Conservation (phyloP, 2,888 invertebrate genomes). For the Polyploca ridens region DNA sequence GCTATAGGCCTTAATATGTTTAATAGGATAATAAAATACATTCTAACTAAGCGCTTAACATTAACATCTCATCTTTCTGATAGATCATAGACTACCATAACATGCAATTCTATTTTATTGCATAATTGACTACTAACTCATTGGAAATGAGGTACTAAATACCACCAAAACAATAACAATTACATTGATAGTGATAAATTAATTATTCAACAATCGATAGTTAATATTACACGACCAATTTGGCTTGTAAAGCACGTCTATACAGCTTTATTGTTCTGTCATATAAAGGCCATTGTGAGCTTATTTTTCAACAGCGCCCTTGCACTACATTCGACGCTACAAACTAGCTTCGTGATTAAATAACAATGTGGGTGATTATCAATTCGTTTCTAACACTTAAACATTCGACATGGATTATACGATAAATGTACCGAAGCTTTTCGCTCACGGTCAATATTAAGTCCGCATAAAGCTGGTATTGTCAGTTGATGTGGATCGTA, state of each 20-base stretch:
- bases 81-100: too few species aligned
- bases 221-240: constrained; percentile 31
- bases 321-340: constrained; percentile 56
- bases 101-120: background rate
- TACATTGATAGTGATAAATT: background rate
- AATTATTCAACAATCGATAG: constrained; percentile 10
- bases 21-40: background rate
- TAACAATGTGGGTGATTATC: constrained; percentile 54
- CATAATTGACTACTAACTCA: background rate
- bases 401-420: constrained; percentile 50
- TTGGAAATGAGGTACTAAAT: constrained; percentile 3
- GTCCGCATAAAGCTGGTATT: constrained; percentile 15
- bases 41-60: too few species aligned
- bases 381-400: constrained; percentile 57
- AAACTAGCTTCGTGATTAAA: constrained; percentile 42
- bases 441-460: constrained; percentile 13
- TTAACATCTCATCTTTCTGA: too few species aligned
- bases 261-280: constrained; percentile 42
- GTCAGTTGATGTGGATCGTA: constrained; percentile 22
- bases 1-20: too few species aligned
- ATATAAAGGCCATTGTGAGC: constrained; percentile 31
- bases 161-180: background rate
- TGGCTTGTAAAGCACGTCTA: constrained; percentile 28
- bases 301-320: constrained; percentile 40
- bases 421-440: constrained; percentile 22